Conservation (phyloP, 2,113 vertebrate genomes). For the Talpa occidentalis region DNA sequence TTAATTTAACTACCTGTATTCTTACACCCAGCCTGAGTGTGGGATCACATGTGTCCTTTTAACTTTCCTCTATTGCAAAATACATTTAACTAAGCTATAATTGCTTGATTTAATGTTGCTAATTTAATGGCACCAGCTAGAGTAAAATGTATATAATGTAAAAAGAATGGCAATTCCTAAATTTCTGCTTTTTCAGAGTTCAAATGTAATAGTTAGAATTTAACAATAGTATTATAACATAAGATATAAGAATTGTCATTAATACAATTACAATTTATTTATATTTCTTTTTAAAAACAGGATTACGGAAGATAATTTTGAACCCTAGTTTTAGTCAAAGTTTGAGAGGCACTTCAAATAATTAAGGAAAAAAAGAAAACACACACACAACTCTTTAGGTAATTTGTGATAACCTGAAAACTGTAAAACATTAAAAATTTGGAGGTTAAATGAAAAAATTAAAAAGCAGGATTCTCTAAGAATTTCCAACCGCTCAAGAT, state of each 20-base stretch:
- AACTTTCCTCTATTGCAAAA: background rate
- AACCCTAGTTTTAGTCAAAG: background rate
- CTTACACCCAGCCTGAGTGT: background rate
- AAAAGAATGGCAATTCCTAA: conserved; percentile 10
- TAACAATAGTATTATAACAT: conserved; percentile 3
- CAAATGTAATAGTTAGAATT: background rate
- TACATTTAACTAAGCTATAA: background rate
- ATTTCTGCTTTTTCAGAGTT: background rate
- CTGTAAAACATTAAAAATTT: no score
- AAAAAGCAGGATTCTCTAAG: no score
- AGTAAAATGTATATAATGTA: conserved; percentile 31
- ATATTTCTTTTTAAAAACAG: background rate
- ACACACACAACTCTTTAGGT: background rate
- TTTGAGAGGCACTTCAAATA: no score
- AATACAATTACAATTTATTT: background rate
- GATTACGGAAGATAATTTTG: background rate
- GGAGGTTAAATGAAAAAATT: no score
- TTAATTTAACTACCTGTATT: conserved; percentile 11
- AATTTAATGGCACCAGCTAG: conserved; percentile 1
- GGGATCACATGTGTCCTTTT: background rate
- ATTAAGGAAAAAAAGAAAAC: no score
- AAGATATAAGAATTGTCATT: conserved; percentile 35
- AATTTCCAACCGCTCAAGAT: background rate
- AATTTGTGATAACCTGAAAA: no score
- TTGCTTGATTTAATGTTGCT: conserved; percentile 21